Evolutionary conservation across 1,140 invertebrate species (phyloP), one percentile per base, ranked within the genome.

Genomic region (Temnothorax curvispinosus): DNA sequence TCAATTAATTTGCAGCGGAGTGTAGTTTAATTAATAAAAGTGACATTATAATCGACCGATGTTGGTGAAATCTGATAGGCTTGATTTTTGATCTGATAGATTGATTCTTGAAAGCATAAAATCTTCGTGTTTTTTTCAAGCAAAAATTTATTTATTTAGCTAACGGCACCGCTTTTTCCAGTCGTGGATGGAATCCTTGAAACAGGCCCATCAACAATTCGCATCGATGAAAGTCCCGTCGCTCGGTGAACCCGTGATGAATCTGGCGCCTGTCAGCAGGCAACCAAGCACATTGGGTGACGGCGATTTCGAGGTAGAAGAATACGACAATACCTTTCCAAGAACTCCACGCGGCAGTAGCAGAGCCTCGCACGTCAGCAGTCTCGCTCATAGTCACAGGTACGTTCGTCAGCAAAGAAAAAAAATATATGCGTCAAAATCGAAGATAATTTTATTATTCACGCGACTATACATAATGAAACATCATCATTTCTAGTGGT

Each of bases 361-460:
- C 76, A 90, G 96, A 87, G 95, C 95, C 52, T 96, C 96, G 67
- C 95, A 96, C 87, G 96, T 97, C 32, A 96, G 96, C 78, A 97
- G 96, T 93, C 95, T 97, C 9, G 96, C 96, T 77, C 96, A 97
- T 88, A 97, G 96, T 92, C 96, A 97, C 90, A 96, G 96, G 96
- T 96, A 92, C 86, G 74, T 69, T 32, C 2, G 1, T 38, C 11
- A 38, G 0, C 7, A 15, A 32, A 3, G 0, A 0, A 11, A 54
- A 21, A 7, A 15, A 52, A 15, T 38, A 58, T 58, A 58, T 58
- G 3, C 4, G 11, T 32, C 0, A 4, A 50, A 13, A 13, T 18
- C 3, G 11, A 62, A 38, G 18, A 67, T 32, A 27, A 41, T 15
- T 35, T 27, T 13, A 56, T 58, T 21, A 13, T 44, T 6, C 4